Base-by-base conservation (phyloP, 1,140 invertebrate species). In the Pseudomyrmex gracilis region DNA sequence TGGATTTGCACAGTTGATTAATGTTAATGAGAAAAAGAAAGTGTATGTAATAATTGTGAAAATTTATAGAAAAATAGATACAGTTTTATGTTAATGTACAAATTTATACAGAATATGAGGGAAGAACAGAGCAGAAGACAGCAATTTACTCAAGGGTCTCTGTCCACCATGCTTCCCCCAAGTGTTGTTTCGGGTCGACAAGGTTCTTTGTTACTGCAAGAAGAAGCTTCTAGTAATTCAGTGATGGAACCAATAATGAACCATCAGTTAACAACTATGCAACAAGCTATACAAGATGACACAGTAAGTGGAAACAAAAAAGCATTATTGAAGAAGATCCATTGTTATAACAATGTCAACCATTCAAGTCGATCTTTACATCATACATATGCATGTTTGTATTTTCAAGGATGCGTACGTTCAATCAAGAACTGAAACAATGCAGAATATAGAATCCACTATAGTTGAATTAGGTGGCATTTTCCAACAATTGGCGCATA, bases 391-490 rank as follows among this genome's bases (percentile, higher is more conserved):
- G 34, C 34, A 34, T 63, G 17, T 67, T 1, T 77, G 7, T 66
- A 73, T 84, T 45, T 92, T 92, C 10, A 87, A 97, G 95, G 98
- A 99, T 91, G 95, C 96, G 24, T 99, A 99, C 95, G 96, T 99
- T 24, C 97, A 98, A 91, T 97, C 97, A 92, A 95, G 99, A 89
- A 98, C 98, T 51, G 98, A 99, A 92, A 99, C 99, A 0, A 99
- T 99, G 98, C 98, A 99, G 93, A 99, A 98, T 93, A 99, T 99
- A 91, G 99, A 99, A 94, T 98, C 98, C 12, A 99, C 99, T 45
- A 99, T 99, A 91, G 98, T 99, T 15, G 99, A 99, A 95, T 94
- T 99, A n/a, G 99, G 99, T 7, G 98, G 98, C 58, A 99, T 99
- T 92, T 99, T 99, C 93, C 97, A 98, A 92, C 99, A 99, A 93